These are phyloP conservation scores for Mungos mungo DNA, from an alignment of 2,113 vertebrate species.

Conservation along the genomic window DNA sequence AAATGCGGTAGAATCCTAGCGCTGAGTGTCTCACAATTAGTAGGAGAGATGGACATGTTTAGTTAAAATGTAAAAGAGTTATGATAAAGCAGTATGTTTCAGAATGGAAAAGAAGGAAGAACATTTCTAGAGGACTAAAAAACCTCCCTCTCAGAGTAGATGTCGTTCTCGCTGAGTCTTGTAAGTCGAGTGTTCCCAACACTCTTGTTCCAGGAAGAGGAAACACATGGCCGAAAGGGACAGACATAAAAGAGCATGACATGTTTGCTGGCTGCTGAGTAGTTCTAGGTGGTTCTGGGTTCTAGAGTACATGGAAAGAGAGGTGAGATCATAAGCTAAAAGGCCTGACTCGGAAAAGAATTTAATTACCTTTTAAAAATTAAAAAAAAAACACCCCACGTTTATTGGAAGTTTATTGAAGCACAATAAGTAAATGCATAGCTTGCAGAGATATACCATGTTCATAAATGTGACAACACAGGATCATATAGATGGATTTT, in stretches of 20 bases:
- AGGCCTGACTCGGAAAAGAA: background rate
- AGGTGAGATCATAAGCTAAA: background rate
- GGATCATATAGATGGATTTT: background rate
- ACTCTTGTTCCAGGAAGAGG: background rate
- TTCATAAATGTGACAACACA: background rate
- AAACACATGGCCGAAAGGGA: background rate
- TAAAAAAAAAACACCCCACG: background rate
- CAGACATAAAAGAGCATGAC: background rate
- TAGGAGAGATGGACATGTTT: background rate
- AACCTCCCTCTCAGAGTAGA: background rate
- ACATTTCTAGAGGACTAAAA: background rate
- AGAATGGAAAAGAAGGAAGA: background rate
- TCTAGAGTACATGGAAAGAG: background rate
- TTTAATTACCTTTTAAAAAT: background rate
- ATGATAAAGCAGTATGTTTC: background rate
- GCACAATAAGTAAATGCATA: background rate
- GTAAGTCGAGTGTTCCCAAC: background rate
- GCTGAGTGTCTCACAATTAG: background rate
- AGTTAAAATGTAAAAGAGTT: background rate
- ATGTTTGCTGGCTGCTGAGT: background rate
- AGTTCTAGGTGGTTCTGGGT: background rate
- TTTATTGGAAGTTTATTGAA: background rate
- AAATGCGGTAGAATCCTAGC: background rate
- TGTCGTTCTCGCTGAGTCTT: background rate
- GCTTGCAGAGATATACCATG: background rate